These are phyloP conservation scores for Psylliodes chrysocephalus DNA, from an alignment of 2,888 invertebrate species.

Conservation along the genomic window DNA sequence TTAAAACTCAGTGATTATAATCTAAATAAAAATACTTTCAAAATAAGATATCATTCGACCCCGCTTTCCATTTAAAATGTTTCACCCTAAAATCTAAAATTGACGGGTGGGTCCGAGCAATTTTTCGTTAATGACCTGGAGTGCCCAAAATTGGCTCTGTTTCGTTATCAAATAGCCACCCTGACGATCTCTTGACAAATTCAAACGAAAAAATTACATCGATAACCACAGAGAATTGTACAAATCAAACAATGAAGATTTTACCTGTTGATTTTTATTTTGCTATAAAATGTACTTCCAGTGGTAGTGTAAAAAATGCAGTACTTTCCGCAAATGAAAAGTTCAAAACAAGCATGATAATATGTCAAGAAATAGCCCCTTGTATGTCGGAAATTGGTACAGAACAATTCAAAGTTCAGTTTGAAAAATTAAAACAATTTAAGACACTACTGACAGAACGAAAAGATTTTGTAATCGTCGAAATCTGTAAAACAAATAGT, in stretches of 20 bases:
- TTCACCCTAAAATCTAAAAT: no score
- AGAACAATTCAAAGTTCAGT: background rate
- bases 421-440: conserved; percentile 5
- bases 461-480: background rate
- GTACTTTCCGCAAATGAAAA: background rate
- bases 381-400: background rate
- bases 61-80: no score
- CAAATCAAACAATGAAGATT: background rate
- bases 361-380: background rate
- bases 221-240: background rate
- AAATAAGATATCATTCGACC: no score
- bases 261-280: background rate
- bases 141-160: no score
- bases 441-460: background rate
- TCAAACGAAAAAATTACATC: conserved; percentile 4
- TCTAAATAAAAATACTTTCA: no score
- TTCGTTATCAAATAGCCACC: no score
- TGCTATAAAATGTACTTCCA: background rate
- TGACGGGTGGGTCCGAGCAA: no score
- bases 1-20: no score
- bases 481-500: conserved; percentile 1
- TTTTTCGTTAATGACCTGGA: no score
- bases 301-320: background rate
- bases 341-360: background rate
- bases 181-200: no score